Conservation (phyloP, 2,113 vertebrate genomes). For the Centropus bengalensis region DNA sequence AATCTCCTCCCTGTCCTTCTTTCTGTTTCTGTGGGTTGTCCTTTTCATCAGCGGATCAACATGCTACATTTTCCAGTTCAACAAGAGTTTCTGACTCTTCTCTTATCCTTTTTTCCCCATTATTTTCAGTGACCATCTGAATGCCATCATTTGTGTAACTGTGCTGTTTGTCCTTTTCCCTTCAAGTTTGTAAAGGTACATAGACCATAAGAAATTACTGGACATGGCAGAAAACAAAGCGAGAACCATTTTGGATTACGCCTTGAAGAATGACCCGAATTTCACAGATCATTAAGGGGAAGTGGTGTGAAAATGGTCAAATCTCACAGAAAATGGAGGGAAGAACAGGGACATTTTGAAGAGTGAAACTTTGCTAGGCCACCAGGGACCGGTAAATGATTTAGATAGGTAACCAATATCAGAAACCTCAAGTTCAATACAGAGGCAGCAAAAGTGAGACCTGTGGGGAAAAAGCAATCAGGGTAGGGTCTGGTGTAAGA, state of each 20-base stretch:
- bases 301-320: not conserved
- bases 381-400: not conserved
- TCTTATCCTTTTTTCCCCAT: not conserved
- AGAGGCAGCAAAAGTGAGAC: not conserved
- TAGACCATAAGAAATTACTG: not conserved
- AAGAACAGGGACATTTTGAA: not conserved
- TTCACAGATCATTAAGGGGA: not conserved
- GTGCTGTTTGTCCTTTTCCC: not conserved
- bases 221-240: not conserved
- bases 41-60: not conserved
- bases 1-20: not conserved
- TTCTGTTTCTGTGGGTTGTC: not conserved
- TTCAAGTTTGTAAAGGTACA: not conserved
- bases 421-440: not conserved
- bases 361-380: not conserved
- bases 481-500: not conserved
- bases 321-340: not conserved
- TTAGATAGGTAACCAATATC: not conserved
- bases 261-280: not conserved
- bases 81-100: not conserved
- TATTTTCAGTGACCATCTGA: not conserved
- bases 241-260: not conserved
- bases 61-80: not conserved
- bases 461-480: not conserved
- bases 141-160: not conserved